Percentiles rank a stretch among this genome's conserved stretches.
Conservation (phyloP, 2,888 invertebrate genomes). For the Thereva nobilitata region DNA sequence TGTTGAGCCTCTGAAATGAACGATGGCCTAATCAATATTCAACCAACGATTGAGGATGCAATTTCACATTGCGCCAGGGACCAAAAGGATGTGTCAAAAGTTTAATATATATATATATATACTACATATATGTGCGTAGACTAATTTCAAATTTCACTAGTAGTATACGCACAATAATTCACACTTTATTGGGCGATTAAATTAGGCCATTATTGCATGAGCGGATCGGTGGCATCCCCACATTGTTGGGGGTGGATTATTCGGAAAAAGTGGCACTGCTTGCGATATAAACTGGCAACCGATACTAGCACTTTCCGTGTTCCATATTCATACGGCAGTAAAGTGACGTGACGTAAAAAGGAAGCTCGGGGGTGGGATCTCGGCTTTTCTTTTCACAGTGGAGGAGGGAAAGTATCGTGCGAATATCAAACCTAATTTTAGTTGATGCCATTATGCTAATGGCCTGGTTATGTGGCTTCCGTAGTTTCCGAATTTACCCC, state of each 20-base stretch:
- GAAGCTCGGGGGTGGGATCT: neutral
- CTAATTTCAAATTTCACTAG: neutral
- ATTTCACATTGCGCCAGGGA: neutral
- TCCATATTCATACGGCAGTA: conserved; percentile 15
- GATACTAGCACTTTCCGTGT: conserved; percentile 11
- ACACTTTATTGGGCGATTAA: conserved; percentile 15
- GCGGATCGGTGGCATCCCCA: neutral
- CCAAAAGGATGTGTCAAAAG: conserved; percentile 20
- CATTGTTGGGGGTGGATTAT: conserved; percentile 1
- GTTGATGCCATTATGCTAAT: conserved; percentile 28
- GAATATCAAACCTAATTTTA: conserved; percentile 7
- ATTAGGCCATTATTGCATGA: conserved; percentile 12
- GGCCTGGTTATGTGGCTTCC: conserved; percentile 27
- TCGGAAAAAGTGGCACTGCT: conserved; percentile 1
- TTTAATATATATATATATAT: neutral
- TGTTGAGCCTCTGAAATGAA: conserved; percentile 45
- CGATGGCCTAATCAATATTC: conserved; percentile 41
- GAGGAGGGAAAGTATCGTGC: neutral
- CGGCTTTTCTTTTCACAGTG: neutral
- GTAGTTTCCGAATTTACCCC: neutral
- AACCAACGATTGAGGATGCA: conserved; percentile 2
- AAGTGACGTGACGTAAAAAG: conserved; percentile 4
- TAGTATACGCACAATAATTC: neutral
- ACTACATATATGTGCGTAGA: neutral
- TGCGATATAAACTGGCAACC: conserved; percentile 19